These are phyloP conservation scores for Schrankia costaestrigalis DNA, from an alignment of 2,888 invertebrate genomes.

Conservation along the genomic window DNA sequence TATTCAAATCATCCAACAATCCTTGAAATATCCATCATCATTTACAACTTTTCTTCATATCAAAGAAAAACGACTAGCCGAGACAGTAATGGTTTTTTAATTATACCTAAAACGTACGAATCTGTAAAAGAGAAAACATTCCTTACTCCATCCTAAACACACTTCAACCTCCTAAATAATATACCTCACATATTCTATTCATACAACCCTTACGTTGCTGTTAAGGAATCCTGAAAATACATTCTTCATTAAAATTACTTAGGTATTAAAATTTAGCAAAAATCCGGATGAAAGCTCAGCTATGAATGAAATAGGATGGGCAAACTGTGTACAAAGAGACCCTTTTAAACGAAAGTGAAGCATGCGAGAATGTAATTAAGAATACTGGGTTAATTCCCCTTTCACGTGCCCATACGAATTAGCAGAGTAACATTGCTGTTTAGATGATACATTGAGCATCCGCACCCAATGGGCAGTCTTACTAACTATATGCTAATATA, in stretches of 20 bases:
- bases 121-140: no score
- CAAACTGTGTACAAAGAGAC: constrained; percentile 64
- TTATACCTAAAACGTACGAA: no score
- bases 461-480: constrained; percentile 41
- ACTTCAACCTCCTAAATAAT: constrained; percentile 2
- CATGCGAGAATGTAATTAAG: constrained; percentile 79
- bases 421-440: constrained; percentile 57
- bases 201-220: constrained; percentile 1
- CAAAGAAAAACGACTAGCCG: no score
- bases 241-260: constrained; percentile 34
- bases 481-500: constrained; percentile 30
- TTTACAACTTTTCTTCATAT: no score
- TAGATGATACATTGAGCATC: constrained; percentile 40
- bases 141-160: no score
- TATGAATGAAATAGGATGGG: constrained; percentile 53
- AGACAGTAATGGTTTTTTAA: no score
- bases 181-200: constrained; percentile 3
- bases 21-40: no score
- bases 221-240: constrained; percentile 22
- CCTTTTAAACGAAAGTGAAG: constrained; percentile 72
- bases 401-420: constrained; percentile 75
- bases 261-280: constrained; percentile 31
- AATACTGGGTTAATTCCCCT: constrained; percentile 73
- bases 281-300: constrained; percentile 47
- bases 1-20: no score